Evolutionary conservation across 2,113 vertebrate genomes (phyloP).

Genomic region (Corynorhinus townsendii): DNA sequence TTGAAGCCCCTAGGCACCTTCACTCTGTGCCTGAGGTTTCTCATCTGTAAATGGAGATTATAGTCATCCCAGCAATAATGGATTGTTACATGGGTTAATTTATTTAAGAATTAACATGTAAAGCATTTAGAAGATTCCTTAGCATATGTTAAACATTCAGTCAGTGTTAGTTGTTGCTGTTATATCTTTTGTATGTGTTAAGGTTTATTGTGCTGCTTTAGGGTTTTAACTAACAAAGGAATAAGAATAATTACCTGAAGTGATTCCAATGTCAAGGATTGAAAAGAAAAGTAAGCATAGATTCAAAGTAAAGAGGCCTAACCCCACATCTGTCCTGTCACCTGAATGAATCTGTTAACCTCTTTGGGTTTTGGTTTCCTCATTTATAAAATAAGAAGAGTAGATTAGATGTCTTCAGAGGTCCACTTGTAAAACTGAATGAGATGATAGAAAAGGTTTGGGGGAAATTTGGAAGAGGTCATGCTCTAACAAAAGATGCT

Average conservation of each 20-base stretch:
- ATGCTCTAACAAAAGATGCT: neutral
- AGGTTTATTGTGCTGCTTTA: neutral
- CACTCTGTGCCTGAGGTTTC: neutral
- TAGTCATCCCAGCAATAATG: neutral
- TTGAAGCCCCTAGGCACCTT: neutral
- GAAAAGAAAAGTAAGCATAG: conserved; percentile 3
- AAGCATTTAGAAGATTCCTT: neutral
- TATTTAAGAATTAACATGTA: conserved; percentile 1
- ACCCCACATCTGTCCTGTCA: neutral
- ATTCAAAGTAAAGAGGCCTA: neutral
- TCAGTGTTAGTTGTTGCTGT: neutral
- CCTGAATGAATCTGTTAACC: neutral
- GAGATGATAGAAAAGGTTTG: neutral
- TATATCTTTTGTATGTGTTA: neutral
- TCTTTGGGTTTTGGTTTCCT: conserved; percentile 2
- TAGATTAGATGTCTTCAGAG: neutral
- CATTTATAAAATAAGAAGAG: conserved; percentile 2
- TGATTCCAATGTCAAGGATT: neutral
- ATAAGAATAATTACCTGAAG: neutral
- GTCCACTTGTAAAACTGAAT: neutral
- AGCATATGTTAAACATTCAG: neutral
- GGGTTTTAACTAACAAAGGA: conserved; percentile 10
- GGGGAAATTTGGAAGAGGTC: neutral
- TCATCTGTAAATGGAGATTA: neutral
- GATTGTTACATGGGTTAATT: neutral